These are phyloP conservation scores for Poecilia picta DNA, from an alignment of 2,797 vertebrate genomes.

Conservation along the genomic window DNA sequence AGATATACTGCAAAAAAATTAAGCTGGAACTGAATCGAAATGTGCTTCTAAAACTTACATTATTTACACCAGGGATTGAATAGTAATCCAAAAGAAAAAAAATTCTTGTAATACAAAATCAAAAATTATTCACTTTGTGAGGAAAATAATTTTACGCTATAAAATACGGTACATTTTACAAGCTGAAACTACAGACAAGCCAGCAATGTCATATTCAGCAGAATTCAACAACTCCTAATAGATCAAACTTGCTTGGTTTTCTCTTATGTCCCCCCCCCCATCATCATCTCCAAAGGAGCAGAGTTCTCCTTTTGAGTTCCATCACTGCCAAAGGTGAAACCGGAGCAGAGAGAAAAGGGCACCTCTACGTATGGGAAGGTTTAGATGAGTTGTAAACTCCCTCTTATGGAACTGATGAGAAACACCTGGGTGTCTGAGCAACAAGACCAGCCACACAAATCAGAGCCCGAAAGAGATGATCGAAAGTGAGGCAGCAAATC, in stretches of 20 bases:
- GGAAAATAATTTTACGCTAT: neutral
- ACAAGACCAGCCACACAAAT: conserved; percentile 61
- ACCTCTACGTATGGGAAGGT: conserved; percentile 74
- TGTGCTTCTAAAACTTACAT: neutral
- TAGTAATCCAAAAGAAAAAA: neutral
- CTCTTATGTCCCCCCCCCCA: conserved; percentile 33
- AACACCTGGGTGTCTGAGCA: conserved; percentile 76
- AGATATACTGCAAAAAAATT: neutral
- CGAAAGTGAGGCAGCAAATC: conserved; percentile 57
- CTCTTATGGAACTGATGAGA: conserved; percentile 76
- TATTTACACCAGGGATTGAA: neutral
- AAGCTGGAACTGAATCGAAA: neutral
- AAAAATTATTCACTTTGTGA: neutral
- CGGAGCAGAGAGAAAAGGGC: conserved; percentile 60
- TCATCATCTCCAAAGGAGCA: conserved; percentile 31
- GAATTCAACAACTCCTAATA: conserved; percentile 35
- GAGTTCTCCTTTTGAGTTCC: conserved; percentile 42
- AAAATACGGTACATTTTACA: neutral
- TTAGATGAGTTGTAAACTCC: conserved; percentile 76
- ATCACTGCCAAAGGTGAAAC: conserved; percentile 68
- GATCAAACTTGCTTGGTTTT: conserved; percentile 38
- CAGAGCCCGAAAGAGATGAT: conserved; percentile 66
- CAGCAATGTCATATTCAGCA: conserved; percentile 42
- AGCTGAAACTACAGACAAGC: conserved; percentile 25
- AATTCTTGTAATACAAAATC: neutral